Conservation (phyloP, 2,797 vertebrate genomes). For the Thamnophis elegans region DNA sequence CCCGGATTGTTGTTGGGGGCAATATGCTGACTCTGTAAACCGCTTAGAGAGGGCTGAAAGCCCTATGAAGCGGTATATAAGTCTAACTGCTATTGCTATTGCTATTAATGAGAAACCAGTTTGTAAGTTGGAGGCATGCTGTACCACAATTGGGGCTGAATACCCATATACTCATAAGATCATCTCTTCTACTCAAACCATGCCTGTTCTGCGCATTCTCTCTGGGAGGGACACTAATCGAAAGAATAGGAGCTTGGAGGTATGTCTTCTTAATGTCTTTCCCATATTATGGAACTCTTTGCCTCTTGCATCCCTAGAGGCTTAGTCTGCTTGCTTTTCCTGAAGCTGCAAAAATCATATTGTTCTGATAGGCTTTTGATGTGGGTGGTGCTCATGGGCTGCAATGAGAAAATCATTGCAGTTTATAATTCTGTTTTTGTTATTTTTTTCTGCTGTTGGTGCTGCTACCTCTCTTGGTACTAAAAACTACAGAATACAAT, state of each 20-base stretch:
- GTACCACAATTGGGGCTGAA: neutral
- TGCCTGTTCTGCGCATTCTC: neutral
- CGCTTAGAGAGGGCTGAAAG: too few relatives aligned
- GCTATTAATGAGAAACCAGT: neutral
- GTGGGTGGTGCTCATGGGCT: neutral
- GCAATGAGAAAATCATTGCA: neutral
- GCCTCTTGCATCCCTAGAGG: neutral
- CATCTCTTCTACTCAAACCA: neutral
- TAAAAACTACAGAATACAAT: neutral
- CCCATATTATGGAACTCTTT: neutral
- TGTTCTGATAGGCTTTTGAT: neutral
- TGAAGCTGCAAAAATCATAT: neutral
- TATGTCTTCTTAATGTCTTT: neutral
- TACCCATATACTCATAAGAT: neutral
- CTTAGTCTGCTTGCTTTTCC: neutral
- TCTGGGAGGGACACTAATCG: neutral
- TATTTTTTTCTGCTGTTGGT: neutral
- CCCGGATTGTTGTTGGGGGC: too few relatives aligned
- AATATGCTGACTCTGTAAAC: too few relatives aligned
- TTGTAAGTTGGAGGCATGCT: neutral
- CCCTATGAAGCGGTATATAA: too few relatives aligned
- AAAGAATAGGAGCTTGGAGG: neutral
- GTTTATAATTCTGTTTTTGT: neutral
- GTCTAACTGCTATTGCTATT: too few relatives aligned
- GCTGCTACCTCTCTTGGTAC: neutral